Base-by-base conservation (phyloP, 2,797 vertebrate species). In the Lates japonicus region DNA sequence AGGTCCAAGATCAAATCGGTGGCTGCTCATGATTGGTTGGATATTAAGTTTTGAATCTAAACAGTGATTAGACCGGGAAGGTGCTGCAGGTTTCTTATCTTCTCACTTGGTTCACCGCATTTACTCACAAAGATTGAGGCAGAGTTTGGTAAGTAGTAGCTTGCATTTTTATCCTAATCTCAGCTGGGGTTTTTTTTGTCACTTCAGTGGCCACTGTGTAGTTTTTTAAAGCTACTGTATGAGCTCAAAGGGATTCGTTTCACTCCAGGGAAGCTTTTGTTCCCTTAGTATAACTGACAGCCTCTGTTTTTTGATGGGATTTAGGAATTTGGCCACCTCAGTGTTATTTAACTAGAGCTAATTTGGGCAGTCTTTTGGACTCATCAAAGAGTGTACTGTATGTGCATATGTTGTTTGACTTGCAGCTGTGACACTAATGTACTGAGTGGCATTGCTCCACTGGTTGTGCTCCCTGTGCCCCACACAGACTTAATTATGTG, bases 401-500 rank as follows among this genome's bases (percentile, higher is more conserved):
- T 75, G 31, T 70, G 55, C 55, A 35, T 72, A 49, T 80, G 35
- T 79, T 55, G 82, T 58, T 41, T 59, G 10, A 61, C 39, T 63
- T 67, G 44, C 60, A 69, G 64, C 62, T 83, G 62, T 71, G 64
- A 63, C 57, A 61, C 67, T 55, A 54, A 58, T 9, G 1, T 19
- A 35, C 19, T 48, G 80, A 79, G 62, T 25, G 48, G 64, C 42
- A 5, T 72, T 70, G 74, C 81, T 81, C 59, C 16, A 61, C 48
- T 87, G 74, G 76, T 65, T 76, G 71, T 41, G 79, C 82, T 78
- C 67, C 60, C 42, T 59, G 76, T 59, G 59, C 46, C 82, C 72
- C 74, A 76, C 82, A 77, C 84, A 79, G 58, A 84, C 89, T 88
- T 88, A 88, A 93, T 93, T 81, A 89, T 90, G 86, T 83, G 78